phyloP scores from a whole-genome alignment of 2,113 vertebrate genomes.

The Corythaeola cristata region DNA sequence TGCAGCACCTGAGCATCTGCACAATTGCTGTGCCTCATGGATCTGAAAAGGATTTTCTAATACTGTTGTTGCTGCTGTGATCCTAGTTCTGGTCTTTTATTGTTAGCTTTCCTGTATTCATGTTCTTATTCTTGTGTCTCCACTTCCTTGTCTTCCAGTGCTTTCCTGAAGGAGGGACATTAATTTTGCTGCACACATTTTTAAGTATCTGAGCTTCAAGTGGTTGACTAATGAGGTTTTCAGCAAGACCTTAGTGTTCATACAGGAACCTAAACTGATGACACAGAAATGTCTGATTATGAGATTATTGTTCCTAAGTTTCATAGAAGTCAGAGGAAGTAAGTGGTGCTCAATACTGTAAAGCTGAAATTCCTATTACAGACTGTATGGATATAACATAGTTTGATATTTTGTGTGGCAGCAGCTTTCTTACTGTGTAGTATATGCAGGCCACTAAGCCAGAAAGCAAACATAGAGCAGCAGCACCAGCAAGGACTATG shows the following conservation, averaged over 20 bases:
- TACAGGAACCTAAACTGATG: not conserved
- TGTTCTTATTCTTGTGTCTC: not conserved
- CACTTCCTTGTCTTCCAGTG: not conserved
- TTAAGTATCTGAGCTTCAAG: not conserved
- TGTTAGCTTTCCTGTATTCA: not conserved
- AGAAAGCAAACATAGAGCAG: not conserved
- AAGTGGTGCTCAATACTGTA: not conserved
- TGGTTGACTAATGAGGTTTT: not conserved
- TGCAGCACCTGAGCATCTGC: not conserved
- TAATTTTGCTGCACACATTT: not conserved
- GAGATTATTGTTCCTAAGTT: not conserved
- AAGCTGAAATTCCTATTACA: not conserved
- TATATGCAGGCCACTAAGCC: not conserved
- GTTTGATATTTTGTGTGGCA: fast-evolving
- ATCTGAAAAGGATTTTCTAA: not conserved
- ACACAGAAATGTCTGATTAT: not conserved
- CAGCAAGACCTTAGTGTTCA: not conserved
- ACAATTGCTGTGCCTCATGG: not conserved
- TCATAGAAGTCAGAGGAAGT: not conserved
- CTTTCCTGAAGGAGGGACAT: not conserved
- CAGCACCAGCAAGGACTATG: not conserved
- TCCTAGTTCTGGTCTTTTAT: not conserved
- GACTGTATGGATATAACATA: not conserved
- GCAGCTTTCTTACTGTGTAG: not conserved
- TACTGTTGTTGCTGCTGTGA: not conserved